Evolutionary conservation across 2,888 invertebrate species (phyloP), one percentile per base, ranked within the genome.

Genomic region (Falcaria lacertinaria): DNA sequence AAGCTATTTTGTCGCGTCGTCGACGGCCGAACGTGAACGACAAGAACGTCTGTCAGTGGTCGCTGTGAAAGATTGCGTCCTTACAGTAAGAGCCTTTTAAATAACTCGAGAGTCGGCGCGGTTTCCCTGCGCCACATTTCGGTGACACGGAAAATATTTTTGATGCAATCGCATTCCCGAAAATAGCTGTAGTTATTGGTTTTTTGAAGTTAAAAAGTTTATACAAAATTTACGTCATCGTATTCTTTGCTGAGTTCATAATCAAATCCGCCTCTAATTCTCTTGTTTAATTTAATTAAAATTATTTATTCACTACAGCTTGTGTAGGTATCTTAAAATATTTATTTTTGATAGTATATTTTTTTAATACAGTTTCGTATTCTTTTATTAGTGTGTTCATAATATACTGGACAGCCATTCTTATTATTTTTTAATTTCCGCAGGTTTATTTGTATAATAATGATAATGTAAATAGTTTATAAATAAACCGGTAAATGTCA

Each of bases 1-100:
- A 64, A 80, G 80, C 80, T 81, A 85, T 86, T 80, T 80, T 77
- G 80, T 80, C 76, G 71, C 66, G 58, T 60, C 69, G 60, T 57
- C 69, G 60, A 58, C 60, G 68, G 55, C 49, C 55, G 37, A 37
- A 17, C n/a, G 6, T 16, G 19, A 28, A 28, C 6, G 28, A 28
- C 28, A 11, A 5, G 57, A 66, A 61, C 69, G 73, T 79, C 78
- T 76, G 76, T 60, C 62, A 59, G 60, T 70, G 68, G 76, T 63
- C 73, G 61, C 55, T 57, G 60, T 74, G 74, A 83, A 69, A 81
- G 79, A 83, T 85, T 80, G 74, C 75, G 61, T 65, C 71, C 55
- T 54, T 54, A 63, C 64, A 78, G 71, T 70, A 69, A 67, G 67
- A 74, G 69, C 70, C 78, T 78, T 64, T 82, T 71, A 77, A 77